Base-by-base conservation (phyloP, 1,140 invertebrate genomes). In the Ephestia elutella region DNA sequence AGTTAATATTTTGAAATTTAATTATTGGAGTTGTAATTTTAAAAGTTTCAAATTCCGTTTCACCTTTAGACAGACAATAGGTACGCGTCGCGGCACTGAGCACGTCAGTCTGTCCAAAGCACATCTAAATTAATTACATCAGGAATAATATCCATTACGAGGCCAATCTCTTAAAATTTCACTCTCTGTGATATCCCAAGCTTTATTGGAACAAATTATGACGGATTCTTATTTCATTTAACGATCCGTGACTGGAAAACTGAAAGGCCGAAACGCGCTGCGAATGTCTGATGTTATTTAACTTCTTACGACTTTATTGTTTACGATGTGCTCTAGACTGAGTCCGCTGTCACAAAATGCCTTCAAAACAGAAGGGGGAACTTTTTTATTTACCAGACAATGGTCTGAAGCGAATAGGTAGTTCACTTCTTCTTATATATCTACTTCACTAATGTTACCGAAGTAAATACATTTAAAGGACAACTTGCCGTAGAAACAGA, bases 181-280 rank as follows among this genome's bases (percentile, higher is more conserved):
- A 56, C 54, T 56, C 59, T 32, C 55, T 28, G 57, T 49, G 30
- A 57, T 53, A 59, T 18, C 50, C 55, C 68, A 21, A 58, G 58
- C 68, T 74, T 63, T 62, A 69, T 75, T 60, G 54, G 59, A 61
- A 57, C 59, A 71, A 82, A 79, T 82, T 79, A 79, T 79, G 71
- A 74, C 65, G 57, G 70, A 80, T 78, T 73, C 72, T 66, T 71
- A 73, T 78, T 74, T 77, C 70, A 79, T 82, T 82, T 73, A 75
- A 74, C 70, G 62, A 68, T 79, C 62, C 70, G 77, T 77, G 70
- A 73, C 65, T 68, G 56, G 63, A 71, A 64, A 64, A 62, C 64
- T 66, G 65, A 65, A 63, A 68, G 65, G 59, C 58, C 58, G 35
- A 60, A 68, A 75, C 74, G 69, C 74, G 70, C 28, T 25, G 48